Percentiles rank a stretch among this genome's conserved stretches.
Conservation (phyloP, 1,140 invertebrate genomes). For the Odontomachus brunneus region DNA sequence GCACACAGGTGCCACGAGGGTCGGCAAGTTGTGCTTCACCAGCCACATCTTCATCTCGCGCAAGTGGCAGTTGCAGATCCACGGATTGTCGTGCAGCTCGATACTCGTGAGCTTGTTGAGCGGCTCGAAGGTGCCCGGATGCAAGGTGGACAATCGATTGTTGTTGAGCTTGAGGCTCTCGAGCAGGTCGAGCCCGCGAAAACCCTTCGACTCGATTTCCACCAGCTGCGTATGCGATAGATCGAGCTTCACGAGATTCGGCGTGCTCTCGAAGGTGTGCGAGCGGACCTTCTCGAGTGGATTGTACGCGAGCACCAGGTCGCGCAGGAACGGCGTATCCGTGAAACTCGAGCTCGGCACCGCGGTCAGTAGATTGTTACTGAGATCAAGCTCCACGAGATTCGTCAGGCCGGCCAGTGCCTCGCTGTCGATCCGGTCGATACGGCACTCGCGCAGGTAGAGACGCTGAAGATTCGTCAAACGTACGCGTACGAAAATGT, state of each 20-base stretch:
- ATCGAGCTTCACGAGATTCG: slow-evolving; percentile 93
- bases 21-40: slow-evolving; percentile 92
- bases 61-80: slow-evolving; percentile 95
- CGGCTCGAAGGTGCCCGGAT: slow-evolving; percentile 90
- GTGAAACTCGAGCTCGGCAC: slow-evolving; percentile 92
- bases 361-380: slow-evolving; percentile 91
- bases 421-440: slow-evolving; percentile 93
- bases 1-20: slow-evolving; percentile 91
- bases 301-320: slow-evolving; percentile 92
- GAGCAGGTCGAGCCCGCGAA: slow-evolving; percentile 91
- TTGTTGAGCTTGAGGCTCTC: slow-evolving; percentile 93
- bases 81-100: slow-evolving; percentile 95
- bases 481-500: slow-evolving; percentile 92
- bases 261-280: slow-evolving; percentile 90
- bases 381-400: slow-evolving; percentile 94
- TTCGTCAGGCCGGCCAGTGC: slow-evolving; percentile 94
- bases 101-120: slow-evolving; percentile 92
- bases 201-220: slow-evolving; percentile 91
- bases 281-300: slow-evolving; percentile 92
- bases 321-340: slow-evolving; percentile 92
- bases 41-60: slow-evolving; percentile 94
- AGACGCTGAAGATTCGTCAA: slow-evolving; percentile 95
- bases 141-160: slow-evolving; percentile 91
- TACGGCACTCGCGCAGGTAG: slow-evolving; percentile 92
- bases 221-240: slow-evolving; percentile 92